These are phyloP conservation scores for Styela plicata DNA, from an alignment of 23 tunicate species.

Conservation along the genomic window DNA sequence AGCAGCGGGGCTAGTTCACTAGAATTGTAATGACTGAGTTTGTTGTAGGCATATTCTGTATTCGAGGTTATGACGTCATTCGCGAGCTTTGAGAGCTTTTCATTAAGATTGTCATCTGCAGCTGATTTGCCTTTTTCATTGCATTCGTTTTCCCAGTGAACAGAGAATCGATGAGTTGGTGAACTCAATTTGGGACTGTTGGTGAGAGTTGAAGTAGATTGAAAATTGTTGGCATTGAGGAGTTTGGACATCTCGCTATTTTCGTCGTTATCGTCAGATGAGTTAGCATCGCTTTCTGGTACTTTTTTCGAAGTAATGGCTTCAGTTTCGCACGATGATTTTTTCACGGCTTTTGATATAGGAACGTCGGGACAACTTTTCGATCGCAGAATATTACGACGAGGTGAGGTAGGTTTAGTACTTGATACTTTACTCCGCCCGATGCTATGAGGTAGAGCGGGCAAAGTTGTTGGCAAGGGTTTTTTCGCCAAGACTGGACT, in stretches of 20 bases:
- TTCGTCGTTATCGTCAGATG: background rate
- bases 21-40: background rate
- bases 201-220: background rate
- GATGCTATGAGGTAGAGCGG: background rate
- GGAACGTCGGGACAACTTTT: slow-evolving; percentile 14
- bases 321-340: background rate
- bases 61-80: background rate
- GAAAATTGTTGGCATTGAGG: background rate
- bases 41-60: background rate
- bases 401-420: no score
- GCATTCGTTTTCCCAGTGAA: slow-evolving; percentile 17
- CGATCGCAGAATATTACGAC: background rate
- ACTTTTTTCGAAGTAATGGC: background rate
- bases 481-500: no score
- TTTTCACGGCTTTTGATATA: background rate
- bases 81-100: background rate
- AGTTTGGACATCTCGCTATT: background rate
- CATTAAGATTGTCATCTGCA: background rate
- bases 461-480: background rate
- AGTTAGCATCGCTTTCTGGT: background rate
- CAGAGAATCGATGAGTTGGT: background rate
- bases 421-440: background rate
- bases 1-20: background rate
- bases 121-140: background rate
- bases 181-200: background rate